A percentile compares a stretch with the other conserved stretches of the same genome.
phyloP scores from a whole-genome alignment of 2,888 invertebrate genomes.

The Yponomeuta evonymella region DNA sequence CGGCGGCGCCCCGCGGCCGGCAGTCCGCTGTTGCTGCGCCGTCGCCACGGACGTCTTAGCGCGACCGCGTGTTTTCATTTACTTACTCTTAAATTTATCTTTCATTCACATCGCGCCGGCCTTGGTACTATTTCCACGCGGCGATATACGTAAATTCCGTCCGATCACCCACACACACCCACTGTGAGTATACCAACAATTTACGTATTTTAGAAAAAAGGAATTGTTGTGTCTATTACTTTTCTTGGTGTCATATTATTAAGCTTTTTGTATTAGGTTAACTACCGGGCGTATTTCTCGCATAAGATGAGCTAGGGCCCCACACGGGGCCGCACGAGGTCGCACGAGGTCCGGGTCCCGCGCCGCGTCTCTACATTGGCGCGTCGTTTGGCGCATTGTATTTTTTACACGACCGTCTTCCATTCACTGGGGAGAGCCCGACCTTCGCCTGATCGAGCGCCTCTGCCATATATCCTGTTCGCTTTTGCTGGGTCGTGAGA shows the following conservation, averaged over 20 bases:
- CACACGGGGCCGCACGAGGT: no score
- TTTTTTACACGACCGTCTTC: no score
- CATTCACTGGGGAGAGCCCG: no score
- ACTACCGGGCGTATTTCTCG: background rate
- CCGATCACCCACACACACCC: slow-evolving; percentile 25
- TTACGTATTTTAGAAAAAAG: background rate
- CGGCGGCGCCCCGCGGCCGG: background rate
- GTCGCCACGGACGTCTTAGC: background rate
- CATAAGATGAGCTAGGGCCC: no score
- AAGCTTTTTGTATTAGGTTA: background rate
- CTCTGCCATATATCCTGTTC: no score
- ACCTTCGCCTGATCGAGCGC: no score
- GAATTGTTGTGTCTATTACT: background rate
- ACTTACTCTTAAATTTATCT: slow-evolving; percentile 2
- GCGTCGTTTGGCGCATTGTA: no score
- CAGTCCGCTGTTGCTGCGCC: background rate
- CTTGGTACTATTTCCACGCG: slow-evolving; percentile 55
- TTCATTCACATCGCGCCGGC: slow-evolving; percentile 31
- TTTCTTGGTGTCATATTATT: background rate
- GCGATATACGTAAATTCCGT: slow-evolving; percentile 33
- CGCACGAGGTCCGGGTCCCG: no score
- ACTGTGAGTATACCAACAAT: slow-evolving; percentile 43
- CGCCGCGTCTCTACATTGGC: no score
- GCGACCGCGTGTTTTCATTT: background rate
- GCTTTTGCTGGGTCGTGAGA: no score